phyloP scores from a whole-genome alignment of 2,113 vertebrate genomes.

The Poecile atricapillus region DNA sequence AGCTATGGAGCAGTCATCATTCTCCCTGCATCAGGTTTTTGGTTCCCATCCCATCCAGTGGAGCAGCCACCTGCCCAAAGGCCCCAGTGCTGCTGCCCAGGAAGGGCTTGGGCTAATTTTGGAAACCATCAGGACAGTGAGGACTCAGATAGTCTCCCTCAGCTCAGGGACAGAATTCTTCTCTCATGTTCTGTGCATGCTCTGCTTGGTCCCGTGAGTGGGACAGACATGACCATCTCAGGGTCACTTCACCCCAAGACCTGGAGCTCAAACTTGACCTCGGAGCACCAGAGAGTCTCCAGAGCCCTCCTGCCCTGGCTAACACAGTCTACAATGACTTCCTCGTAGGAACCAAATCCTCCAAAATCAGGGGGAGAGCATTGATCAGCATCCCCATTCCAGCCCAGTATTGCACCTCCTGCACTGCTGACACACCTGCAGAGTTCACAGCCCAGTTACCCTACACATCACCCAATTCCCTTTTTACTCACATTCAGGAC shows the following conservation, averaged over 20 bases:
- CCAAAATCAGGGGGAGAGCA: not conserved
- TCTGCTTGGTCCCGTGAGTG: rapidly evolving
- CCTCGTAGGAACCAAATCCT: not conserved
- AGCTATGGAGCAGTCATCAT: rapidly evolving
- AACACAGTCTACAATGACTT: rapidly evolving
- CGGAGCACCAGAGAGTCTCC: rapidly evolving
- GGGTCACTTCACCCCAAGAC: not conserved
- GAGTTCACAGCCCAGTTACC: not conserved
- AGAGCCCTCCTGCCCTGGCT: not conserved
- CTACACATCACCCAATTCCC: not conserved
- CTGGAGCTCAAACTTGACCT: not conserved
- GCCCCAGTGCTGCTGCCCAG: not conserved
- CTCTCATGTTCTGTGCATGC: rapidly evolving
- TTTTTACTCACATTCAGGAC: not conserved
- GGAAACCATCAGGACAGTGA: not conserved
- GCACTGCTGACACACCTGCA: not conserved
- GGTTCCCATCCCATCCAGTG: rapidly evolving
- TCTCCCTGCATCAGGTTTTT: not conserved
- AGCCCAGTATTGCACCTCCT: not conserved
- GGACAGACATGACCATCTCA: not conserved
- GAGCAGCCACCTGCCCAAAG: not conserved
- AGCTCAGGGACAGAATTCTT: not conserved
- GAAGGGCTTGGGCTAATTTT: not conserved
- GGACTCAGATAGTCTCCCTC: not conserved
- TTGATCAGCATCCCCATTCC: not conserved